Evolutionary conservation across 2,888 invertebrate genomes (phyloP).

Genomic region (Agonopterix heracliana): DNA sequence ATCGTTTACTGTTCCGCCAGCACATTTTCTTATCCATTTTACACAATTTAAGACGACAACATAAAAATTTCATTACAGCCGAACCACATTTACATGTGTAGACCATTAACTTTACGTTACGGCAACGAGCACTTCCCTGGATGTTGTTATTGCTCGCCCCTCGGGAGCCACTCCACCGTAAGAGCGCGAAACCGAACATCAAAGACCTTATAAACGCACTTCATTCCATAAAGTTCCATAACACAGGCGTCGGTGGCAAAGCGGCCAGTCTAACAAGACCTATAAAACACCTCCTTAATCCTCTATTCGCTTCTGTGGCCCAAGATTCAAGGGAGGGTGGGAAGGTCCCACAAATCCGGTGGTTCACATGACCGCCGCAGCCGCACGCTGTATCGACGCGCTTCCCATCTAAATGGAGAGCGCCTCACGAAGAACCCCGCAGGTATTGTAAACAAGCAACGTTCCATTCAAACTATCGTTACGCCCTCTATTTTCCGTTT

Average conservation of each 20-base stretch:
- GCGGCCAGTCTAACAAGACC: constrained; percentile 44
- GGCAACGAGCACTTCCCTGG: constrained; percentile 46
- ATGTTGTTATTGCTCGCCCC: constrained; percentile 56
- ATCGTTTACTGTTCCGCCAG: too few species aligned
- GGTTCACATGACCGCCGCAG: constrained; percentile 46
- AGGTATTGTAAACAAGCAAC: constrained; percentile 70
- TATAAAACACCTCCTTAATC: constrained; percentile 33
- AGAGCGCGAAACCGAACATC: constrained; percentile 66
- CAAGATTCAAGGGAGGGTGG: constrained; percentile 20
- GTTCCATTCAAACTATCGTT: constrained; percentile 67
- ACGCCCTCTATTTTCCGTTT: constrained; percentile 55
- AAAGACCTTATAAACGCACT: constrained; percentile 68
- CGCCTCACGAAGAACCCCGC: constrained; percentile 66
- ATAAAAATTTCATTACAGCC: constrained; percentile 18
- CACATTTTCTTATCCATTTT: too few species aligned
- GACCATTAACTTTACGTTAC: constrained; percentile 41
- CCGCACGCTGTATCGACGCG: constrained; percentile 52
- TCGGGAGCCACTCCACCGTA: constrained; percentile 56
- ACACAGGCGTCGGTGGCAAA: constrained; percentile 48
- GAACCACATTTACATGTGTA: constrained; percentile 38
- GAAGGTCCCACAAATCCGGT: constrained; percentile 42
- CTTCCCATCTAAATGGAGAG: constrained; percentile 67
- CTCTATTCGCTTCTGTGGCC: constrained; percentile 19
- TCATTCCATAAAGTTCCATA: constrained; percentile 66
- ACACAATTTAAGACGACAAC: too few species aligned